Percentiles rank a stretch among this genome's conserved stretches.
phyloP scores from a whole-genome alignment of 2,797 vertebrate genomes.

The Heteromormyrus szaboi region DNA sequence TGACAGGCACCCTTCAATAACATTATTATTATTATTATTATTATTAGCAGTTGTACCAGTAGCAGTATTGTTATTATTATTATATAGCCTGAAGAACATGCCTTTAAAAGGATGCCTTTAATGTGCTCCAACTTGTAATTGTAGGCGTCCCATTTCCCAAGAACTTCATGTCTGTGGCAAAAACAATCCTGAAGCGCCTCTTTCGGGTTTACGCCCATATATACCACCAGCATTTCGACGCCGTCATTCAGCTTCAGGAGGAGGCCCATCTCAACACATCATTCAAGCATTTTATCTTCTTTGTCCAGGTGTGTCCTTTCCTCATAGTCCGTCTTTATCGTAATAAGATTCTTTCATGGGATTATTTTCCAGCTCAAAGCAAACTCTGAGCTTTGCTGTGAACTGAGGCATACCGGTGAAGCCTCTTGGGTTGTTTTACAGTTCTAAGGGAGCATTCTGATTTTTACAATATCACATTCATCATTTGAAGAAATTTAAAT shows the following conservation, averaged over 20 bases:
- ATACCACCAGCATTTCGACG: constrained; percentile 98
- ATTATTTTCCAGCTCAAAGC: neutral
- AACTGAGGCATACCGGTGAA: neutral
- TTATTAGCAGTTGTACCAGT: neutral
- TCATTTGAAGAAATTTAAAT: neutral
- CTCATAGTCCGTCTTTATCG: neutral
- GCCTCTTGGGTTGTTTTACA: neutral
- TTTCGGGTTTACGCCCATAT: constrained; percentile 97
- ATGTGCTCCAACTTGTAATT: neutral
- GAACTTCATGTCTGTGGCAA: constrained; percentile 97
- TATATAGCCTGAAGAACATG: neutral
- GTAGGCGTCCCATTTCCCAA: constrained; percentile 92
- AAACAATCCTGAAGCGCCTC: constrained; percentile 93
- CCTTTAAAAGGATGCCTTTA: neutral
- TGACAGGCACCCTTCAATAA: neutral
- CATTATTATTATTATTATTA: neutral
- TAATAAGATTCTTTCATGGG: neutral
- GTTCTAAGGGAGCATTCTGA: neutral
- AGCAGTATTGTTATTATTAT: neutral
- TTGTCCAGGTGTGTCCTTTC: constrained; percentile 78
- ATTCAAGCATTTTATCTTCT: constrained; percentile 99
- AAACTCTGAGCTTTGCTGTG: neutral
- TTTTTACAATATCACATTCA: neutral
- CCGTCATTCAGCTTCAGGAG: constrained; percentile 94
- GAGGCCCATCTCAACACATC: constrained; percentile 98